Evolutionary conservation across 2,113 vertebrate species (phyloP).

Genomic region (Oncorhynchus gorbuscha): DNA sequence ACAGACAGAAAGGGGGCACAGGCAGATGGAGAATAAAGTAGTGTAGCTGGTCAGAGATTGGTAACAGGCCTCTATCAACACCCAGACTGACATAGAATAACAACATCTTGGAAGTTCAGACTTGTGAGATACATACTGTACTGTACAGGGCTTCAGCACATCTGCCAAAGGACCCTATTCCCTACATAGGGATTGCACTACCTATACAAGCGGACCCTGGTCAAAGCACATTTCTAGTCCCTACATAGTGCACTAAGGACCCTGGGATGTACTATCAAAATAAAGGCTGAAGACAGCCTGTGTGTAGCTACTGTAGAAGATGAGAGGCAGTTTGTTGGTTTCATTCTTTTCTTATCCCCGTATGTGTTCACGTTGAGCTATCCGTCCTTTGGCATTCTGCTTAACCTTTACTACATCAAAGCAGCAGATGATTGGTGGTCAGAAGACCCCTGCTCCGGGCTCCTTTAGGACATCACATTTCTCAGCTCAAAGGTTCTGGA

Average conservation of each 20-base stretch:
- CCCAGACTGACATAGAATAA: too few species aligned
- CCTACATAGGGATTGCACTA: too few species aligned
- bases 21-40: not conserved
- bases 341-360: not conserved
- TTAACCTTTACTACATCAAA: slow-evolving; percentile 19
- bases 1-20: too few species aligned
- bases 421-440: slow-evolving; percentile 23
- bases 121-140: not conserved
- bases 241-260: too few species aligned
- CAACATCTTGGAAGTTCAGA: not conserved
- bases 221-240: too few species aligned
- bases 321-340: slow-evolving; percentile 1
- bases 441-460: not conserved
- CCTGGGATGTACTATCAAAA: too few species aligned
- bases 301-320: slow-evolving; percentile 7
- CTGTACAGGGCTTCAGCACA: not conserved
- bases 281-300: too few species aligned
- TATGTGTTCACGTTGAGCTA: not conserved
- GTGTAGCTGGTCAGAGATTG: not conserved
- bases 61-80: too few species aligned
- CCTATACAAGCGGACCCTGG: too few species aligned
- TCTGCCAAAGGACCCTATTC: not conserved
- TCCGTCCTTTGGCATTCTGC: slow-evolving; percentile 34
- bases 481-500: not conserved
- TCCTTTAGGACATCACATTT: not conserved